These are phyloP conservation scores for Stenodema calcarata DNA, from an alignment of 2,888 invertebrate species.

Conservation along the genomic window DNA sequence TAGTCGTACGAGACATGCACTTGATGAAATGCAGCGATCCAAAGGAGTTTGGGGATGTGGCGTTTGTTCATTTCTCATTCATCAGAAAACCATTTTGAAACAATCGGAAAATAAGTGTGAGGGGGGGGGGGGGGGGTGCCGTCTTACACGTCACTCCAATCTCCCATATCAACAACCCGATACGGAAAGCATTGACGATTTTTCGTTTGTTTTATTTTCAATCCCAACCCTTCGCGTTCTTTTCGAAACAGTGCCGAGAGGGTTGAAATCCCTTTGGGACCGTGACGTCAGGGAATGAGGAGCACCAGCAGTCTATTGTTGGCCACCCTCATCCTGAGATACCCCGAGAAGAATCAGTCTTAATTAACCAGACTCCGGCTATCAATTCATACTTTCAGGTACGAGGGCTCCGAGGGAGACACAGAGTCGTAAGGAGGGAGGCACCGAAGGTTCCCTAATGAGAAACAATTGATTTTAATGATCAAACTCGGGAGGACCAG, in stretches of 20 bases:
- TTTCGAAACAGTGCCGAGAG: neutral
- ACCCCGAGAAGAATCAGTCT: neutral
- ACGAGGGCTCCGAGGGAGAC: neutral
- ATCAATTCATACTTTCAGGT: conserved; percentile 28
- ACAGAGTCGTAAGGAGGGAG: neutral
- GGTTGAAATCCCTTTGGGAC: neutral
- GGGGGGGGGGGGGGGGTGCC: neutral
- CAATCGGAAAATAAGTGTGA: neutral
- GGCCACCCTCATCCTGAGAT: neutral
- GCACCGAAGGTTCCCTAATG: neutral
- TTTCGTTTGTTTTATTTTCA: neutral
- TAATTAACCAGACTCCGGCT: neutral
- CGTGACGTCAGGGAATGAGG: neutral
- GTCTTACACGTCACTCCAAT: neutral
- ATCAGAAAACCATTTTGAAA: neutral
- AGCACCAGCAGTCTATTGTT: neutral
- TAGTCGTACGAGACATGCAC: neutral
- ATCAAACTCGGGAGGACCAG: neutral
- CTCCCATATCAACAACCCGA: neutral
- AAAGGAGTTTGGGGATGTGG: neutral
- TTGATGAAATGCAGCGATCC: neutral
- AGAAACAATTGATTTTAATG: conserved; percentile 34
- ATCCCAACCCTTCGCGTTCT: neutral
- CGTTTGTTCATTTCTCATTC: neutral
- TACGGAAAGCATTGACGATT: neutral